Percentiles rank a stretch among this genome's conserved stretches.
Evolutionary conservation across 1,140 invertebrate species (phyloP).

Genomic region (Danaus plexippus): DNA sequence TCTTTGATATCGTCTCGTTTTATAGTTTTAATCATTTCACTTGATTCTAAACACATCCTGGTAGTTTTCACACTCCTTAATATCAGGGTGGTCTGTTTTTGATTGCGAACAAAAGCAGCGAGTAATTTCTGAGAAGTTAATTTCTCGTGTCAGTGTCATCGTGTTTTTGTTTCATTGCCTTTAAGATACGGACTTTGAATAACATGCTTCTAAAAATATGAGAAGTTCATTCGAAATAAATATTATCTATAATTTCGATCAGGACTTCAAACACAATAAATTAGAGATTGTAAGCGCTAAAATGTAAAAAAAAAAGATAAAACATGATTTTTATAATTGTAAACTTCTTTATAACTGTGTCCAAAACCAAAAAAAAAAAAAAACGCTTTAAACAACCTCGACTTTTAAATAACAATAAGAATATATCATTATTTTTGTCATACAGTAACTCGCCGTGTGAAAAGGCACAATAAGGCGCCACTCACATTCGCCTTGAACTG

Average conservation of each 20-base stretch:
- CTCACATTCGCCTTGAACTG: constrained; percentile 53
- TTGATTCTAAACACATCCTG: too few species aligned
- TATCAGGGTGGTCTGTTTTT: constrained; percentile 17
- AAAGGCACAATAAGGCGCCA: constrained; percentile 27
- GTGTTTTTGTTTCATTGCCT: neutral
- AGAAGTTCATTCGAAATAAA: too few species aligned
- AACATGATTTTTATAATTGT: too few species aligned
- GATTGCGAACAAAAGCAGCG: constrained; percentile 12
- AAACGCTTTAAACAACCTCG: constrained; percentile 12
- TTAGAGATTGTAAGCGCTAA: too few species aligned
- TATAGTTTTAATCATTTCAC: too few species aligned
- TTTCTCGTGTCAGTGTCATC: constrained; percentile 12
- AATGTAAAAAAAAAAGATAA: too few species aligned
- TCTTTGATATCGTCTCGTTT: too few species aligned
- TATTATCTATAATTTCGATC: too few species aligned
- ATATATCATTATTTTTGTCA: too few species aligned
- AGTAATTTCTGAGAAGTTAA: constrained; percentile 17
- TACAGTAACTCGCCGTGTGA: constrained; percentile 11
- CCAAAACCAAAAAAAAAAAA: neutral
- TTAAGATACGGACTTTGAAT: neutral
- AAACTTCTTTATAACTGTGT: too few species aligned
- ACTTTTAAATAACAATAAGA: constrained; percentile 4
- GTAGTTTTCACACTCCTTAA: constrained; percentile 18
- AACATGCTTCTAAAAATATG: neutral
- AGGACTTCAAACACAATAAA: too few species aligned